A percentile compares a stretch with the other conserved stretches of the same genome.
Evolutionary conservation across 2,113 vertebrate genomes (phyloP).

Genomic region (Aegotheles bennettii): DNA sequence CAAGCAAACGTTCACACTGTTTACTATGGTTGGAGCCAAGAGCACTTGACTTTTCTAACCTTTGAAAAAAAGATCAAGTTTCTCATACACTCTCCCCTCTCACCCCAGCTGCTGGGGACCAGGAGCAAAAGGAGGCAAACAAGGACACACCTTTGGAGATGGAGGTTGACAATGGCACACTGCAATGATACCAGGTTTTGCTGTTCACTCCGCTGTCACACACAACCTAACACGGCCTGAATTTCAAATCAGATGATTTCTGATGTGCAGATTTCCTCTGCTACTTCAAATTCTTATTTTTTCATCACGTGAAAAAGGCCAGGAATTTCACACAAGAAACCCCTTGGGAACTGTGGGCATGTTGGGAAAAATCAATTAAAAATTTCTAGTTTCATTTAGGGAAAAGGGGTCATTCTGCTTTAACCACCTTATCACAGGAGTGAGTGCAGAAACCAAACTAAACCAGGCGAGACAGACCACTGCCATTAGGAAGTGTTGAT

Average conservation of each 20-base stretch:
- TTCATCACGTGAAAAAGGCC: background rate
- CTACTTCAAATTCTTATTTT: background rate
- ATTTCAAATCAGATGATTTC: background rate
- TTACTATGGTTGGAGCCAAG: background rate
- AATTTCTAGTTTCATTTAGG: background rate
- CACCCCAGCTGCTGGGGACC: rapidly evolving
- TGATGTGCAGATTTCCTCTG: background rate
- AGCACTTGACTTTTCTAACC: background rate
- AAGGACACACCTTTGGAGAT: background rate
- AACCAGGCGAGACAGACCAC: background rate
- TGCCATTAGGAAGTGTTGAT: background rate
- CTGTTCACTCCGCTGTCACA: background rate
- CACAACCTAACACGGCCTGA: rapidly evolving
- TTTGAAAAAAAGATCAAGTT: background rate
- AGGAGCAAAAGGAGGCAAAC: rapidly evolving
- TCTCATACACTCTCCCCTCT: background rate
- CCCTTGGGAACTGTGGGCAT: background rate
- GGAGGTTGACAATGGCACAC: rapidly evolving
- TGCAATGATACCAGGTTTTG: rapidly evolving
- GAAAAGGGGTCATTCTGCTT: background rate
- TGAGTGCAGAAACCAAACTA: background rate
- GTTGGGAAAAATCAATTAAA: background rate
- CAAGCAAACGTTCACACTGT: background rate
- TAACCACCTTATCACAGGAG: background rate
- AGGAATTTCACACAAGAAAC: background rate